These are phyloP conservation scores for Monopterus albus DNA, from an alignment of 2,113 vertebrate species.

Conservation along the genomic window DNA sequence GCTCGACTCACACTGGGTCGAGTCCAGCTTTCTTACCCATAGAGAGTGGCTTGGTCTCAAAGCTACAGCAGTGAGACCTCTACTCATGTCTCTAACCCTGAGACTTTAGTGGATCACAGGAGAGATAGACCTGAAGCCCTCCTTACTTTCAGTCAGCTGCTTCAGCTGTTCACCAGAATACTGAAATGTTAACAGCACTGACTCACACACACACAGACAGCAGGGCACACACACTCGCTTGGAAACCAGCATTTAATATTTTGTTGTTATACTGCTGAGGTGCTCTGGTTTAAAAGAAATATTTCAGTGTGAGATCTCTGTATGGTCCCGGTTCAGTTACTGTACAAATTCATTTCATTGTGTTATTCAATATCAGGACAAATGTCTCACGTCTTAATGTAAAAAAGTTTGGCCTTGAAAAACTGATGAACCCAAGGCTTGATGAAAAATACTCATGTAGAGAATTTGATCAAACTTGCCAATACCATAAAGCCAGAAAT, in stretches of 20 bases:
- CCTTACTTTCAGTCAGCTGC: constrained; percentile 18
- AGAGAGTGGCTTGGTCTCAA: constrained; percentile 26
- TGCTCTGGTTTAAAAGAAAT: no score
- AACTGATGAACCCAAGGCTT: no score
- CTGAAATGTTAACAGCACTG: constrained; percentile 31
- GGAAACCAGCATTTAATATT: neutral
- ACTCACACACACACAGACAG: constrained; percentile 10
- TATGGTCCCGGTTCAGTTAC: neutral
- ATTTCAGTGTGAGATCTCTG: no score
- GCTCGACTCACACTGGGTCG: constrained; percentile 5
- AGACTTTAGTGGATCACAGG: constrained; percentile 62
- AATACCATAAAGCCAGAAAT: neutral
- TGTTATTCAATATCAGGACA: no score
- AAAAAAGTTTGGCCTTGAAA: no score
- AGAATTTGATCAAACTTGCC: no score
- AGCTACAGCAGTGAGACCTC: constrained; percentile 42
- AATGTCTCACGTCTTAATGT: no score
- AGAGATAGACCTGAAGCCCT: constrained; percentile 43
- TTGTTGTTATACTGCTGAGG: neutral
- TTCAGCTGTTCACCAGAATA: constrained; percentile 50
- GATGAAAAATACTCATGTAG: no score
- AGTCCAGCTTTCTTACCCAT: constrained; percentile 32
- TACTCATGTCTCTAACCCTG: constrained; percentile 50
- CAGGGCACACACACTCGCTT: neutral
- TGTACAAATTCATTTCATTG: no score